Conservation (phyloP, 2,113 vertebrate species). For the Engystomops pustulosus region DNA sequence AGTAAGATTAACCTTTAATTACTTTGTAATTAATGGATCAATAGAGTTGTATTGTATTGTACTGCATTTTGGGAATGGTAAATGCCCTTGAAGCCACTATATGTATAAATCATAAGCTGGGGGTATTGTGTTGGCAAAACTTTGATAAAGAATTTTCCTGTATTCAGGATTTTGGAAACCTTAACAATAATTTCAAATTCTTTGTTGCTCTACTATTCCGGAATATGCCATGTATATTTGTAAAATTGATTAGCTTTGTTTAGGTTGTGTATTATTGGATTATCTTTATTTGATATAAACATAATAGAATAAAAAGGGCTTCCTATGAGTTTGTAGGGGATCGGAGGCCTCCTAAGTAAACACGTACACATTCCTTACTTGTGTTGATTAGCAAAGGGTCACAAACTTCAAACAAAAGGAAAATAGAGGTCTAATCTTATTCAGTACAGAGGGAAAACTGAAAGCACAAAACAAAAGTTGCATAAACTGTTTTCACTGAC, state of each 20-base stretch:
- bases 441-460: conserved; percentile 24
- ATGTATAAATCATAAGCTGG: too few species aligned
- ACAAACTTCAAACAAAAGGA: conserved; percentile 50
- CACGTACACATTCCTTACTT: conserved; percentile 45
- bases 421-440: conserved; percentile 47
- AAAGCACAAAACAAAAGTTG: conserved; percentile 43
- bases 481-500: conserved; percentile 19
- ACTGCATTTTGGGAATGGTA: too few species aligned
- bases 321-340: not conserved
- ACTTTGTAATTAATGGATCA: too few species aligned
- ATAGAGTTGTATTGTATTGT: too few species aligned
- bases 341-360: conserved; percentile 22
- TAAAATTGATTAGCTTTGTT: not conserved
- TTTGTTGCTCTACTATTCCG: not conserved
- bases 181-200: too few species aligned
- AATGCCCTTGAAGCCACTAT: too few species aligned
- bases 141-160: not conserved
- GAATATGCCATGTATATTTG: not conserved
- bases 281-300: not conserved
- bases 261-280: not conserved
- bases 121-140: too few species aligned
- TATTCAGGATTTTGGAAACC: not conserved
- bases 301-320: not conserved
- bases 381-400: conserved; percentile 49
- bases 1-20: too few species aligned